Base-by-base conservation (phyloP, 2,888 invertebrate species). In the Panorpa germanica region DNA sequence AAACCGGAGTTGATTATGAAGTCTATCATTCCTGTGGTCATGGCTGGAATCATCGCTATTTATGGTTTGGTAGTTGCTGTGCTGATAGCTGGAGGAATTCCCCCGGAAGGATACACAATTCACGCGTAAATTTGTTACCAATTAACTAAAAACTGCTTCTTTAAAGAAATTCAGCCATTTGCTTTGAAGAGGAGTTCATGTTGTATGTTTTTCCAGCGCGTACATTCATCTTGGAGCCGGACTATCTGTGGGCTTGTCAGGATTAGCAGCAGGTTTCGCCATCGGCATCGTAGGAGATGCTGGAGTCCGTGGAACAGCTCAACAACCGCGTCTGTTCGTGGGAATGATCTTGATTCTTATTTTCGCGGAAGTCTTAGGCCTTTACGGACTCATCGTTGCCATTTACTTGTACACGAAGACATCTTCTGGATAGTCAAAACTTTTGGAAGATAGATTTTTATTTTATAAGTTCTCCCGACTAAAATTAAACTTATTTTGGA, bases 331-430 rank as follows among this genome's bases (percentile, higher is more conserved):
- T 60, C 74, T 98, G 50, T 99, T 95, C 69, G 96, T 99, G 55
- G 98, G 98, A 57, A 96, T 96, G 95, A 95, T 96, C 61, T 77
- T 98, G 53, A 99, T 99, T 65, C 86, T 99, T 62, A 99, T 99
- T 70, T 99, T 98, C 70, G 96, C 98, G 52, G 98, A 99, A 76
- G 98, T 98, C 57, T 75, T 98, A 71, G 98, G 98, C 80, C 85
- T 98, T 47, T 99, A 99, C 69, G 98, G 98, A 59, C 82, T 99
- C 54, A 98, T 98, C 61, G 98, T 99, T 48, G 96, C 95, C 63
- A 91, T 99, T 61, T 96, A 91, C 64, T 73, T 98, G 50, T 93
- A 91, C 70, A 82, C 93, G 61, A 91, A 85, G n/a, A n/a, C n/a
- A n/a, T n/a, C n/a, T n/a, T n/a, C n/a, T n/a, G n/a, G n/a, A n/a